Evolutionary conservation across 2,888 invertebrate species (phyloP), one percentile per base, ranked within the genome.

Genomic region (Drosophila limbata): DNA sequence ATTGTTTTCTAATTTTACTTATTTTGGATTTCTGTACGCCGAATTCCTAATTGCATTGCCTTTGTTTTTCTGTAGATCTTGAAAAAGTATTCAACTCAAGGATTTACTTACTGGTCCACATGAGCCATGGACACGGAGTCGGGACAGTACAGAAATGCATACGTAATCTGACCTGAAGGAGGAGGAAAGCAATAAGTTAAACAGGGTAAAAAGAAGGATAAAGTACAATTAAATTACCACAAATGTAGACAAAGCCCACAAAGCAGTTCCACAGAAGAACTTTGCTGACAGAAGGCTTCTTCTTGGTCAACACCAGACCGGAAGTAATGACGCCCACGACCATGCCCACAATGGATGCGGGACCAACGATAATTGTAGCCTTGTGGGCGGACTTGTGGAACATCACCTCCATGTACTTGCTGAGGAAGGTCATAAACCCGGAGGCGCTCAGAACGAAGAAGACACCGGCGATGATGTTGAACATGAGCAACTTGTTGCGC

Each of bases 341-440:
- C 94, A 95, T 94, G 53, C 95, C 94, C 33, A 94, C 79, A 57
- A 95, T 92, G 0, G 94, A 93, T 1, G 94, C 90, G 0, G 95
- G 94, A 28, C 95, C 96, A 76, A 95, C 94, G 67, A 95, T 93
- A 69, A 95, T 93, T 17, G 95, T 95, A 15, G 96, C 95, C 60
- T 93, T 93, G 11, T 95, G 94, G 1, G 96, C 94, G 0, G 94
- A 94, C 69, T 94, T 94, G 73, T 94, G 94, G 88, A 95, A 96
- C 89, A 96, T 95, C 9, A 95, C 95, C 92, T 96, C 96, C 88
- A 96, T 94, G 90, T 96, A 96, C 89, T 96, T 96, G 9, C 95
- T 95, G 79, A 96, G 92, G 89, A 95, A 96, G 11, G 95, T 96
- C 87, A 95, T 95, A 80, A 95, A 95, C 0, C 95, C 95, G 0